Percentiles rank a stretch among this genome's conserved stretches.
Conservation (phyloP, 2,888 invertebrate genomes). For the Adelphocoris suturalis region DNA sequence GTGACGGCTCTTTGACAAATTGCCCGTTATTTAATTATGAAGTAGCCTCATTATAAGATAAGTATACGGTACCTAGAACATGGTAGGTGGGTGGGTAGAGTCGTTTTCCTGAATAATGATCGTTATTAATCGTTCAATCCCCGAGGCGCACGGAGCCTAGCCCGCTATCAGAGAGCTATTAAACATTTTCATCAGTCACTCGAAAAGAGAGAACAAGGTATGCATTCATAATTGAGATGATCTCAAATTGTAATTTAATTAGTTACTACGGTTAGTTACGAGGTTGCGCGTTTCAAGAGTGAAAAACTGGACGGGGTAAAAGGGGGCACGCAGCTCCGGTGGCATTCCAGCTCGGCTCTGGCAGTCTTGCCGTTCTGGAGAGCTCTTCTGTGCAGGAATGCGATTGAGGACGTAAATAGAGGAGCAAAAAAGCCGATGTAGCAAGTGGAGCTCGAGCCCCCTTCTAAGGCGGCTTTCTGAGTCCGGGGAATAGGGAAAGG, state of each 20-base stretch:
- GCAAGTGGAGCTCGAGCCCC: slow-evolving; percentile 17
- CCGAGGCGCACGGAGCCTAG: not conserved
- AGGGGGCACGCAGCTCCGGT: slow-evolving; percentile 4
- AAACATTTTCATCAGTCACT: slow-evolving; percentile 9
- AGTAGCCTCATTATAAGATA: slow-evolving; percentile 20
- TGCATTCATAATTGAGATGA: slow-evolving; percentile 6
- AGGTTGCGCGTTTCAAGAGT: not conserved
- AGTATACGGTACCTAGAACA: slow-evolving; percentile 20
- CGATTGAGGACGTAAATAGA: slow-evolving; percentile 38
- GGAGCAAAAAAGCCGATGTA: not conserved
- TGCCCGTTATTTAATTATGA: not conserved
- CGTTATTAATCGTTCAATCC: slow-evolving; percentile 22
- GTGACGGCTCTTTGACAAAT: not conserved
- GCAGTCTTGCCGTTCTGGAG: not conserved
- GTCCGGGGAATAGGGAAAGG: slow-evolving; percentile 12
- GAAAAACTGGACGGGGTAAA: slow-evolving; percentile 25
- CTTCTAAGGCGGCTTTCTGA: not conserved
- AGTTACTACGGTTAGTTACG: slow-evolving; percentile 21
- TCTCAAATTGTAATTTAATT: slow-evolving; percentile 4
- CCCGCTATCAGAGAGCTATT: slow-evolving; percentile 18
- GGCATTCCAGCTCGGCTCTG: slow-evolving; percentile 29
- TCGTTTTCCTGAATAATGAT: slow-evolving; percentile 7
- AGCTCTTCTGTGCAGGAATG: slow-evolving; percentile 22
- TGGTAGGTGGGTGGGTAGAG: slow-evolving; percentile 19
- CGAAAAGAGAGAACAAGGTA: not conserved